Evolutionary conservation across 2,888 invertebrate genomes (phyloP), one percentile per base, ranked within the genome.

Genomic region (Acleris literana): DNA sequence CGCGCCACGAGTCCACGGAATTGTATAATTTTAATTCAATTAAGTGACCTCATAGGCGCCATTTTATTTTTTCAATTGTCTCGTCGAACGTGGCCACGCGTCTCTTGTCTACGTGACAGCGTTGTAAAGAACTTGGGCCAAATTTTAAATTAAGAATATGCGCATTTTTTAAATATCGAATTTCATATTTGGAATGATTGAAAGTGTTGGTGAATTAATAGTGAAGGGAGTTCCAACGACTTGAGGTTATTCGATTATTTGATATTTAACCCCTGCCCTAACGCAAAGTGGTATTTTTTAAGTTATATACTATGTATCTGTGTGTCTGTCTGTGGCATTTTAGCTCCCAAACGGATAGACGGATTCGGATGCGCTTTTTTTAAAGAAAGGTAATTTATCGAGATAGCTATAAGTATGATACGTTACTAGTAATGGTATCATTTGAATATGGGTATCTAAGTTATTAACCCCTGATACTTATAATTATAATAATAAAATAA

Each of bases 11-110:
- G 48, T 39, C 46, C 39, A 20, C 6, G 44, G 55, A 60, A 60
- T 60, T 25, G 60, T 56, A 60, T 59, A 56, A 52, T 65, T 60
- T 59, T 22, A 54, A 60, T 65, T 55, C 39, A 57, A 46, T 29
- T 29, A 55, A 20, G 18, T 60, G 49, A 49, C 55, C 55, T 49
- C 48, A 54, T 59, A 48, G 60, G 55, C 60, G 65, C 60, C 60
- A 46, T 65, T 55, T 60, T 65, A n/a, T 51, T 60, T 57, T 55
- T 65, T 51, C 51, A 25, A 64, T 48, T 59, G 51, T 43, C 18
- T 25, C 43, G 33, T 13, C 17, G 54, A 44, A 49, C 60, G 64
- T 48, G 55, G 55, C 51, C 59, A 60, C 59, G 59, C 20, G 48
- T 22, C 29, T 43, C 25, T 46, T 22, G n/a, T 22, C 44, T 43